Evolutionary conservation across 2,888 invertebrate genomes (phyloP), one percentile per base, ranked within the genome.

Genomic region (Theristus sp.): DNA sequence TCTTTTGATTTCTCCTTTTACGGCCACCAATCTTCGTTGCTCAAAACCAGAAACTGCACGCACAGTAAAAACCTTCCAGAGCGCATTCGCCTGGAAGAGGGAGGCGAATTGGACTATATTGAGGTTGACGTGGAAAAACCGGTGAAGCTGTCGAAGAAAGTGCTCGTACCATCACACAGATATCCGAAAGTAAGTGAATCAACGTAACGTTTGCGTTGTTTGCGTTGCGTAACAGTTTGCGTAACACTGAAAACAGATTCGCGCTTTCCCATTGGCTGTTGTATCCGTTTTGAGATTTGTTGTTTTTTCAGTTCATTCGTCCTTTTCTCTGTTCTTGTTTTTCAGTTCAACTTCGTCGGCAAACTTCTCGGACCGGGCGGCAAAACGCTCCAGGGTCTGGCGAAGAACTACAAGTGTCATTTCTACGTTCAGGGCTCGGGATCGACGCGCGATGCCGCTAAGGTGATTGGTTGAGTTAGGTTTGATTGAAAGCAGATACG

Each of bases 311-410:
- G n/a, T n/a, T n/a, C n/a, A n/a, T n/a, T n/a, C n/a, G n/a, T n/a
- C n/a, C n/a, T n/a, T n/a, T n/a, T n/a, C n/a, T n/a, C n/a, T n/a
- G n/a, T n/a, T n/a, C n/a, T n/a, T n/a, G n/a, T n/a, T n/a, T 62
- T 68, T 64, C 61, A 71, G 69, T 73, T 73, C 65, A 73, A 73
- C 63, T 73, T 70, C 62, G 69, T 73, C 52, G 73, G 73, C 56
- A 73, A 73, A 62, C 65, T 73, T 13, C 66, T 73, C 26, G 73
- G 73, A 30, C 73, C 71, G 52, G 69, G 69, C 30, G 73, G 73
- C 25, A 67, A 68, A 10, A 73, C 71, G 29, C 65, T 73, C 53
- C 71, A 73, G 61, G 66, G 65, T 2, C 63, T 73, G 49, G 71
- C 69, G 58, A 71, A 71, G 60, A 64, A 65, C 10, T 67, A 65